These are phyloP conservation scores for Beroe forskalii DNA, from an alignment of 37 sponge, comb jelly and placozoan species.

Conservation along the genomic window DNA sequence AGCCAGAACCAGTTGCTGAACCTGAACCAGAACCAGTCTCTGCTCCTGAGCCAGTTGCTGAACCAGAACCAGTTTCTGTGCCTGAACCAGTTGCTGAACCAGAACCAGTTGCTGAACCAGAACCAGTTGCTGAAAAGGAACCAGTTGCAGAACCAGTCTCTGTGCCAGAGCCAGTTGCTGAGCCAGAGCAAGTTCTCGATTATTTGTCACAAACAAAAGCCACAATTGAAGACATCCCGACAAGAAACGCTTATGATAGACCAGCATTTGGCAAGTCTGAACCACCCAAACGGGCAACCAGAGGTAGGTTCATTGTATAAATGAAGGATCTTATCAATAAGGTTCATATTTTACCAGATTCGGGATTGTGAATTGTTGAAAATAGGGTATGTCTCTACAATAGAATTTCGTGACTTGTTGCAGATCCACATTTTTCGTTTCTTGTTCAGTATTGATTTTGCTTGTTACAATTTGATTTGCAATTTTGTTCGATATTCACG, in stretches of 20 bases:
- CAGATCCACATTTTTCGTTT: too few relatives aligned
- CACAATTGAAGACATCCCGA: neutral
- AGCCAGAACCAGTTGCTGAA: neutral
- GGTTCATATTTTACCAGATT: too few relatives aligned
- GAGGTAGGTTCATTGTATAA: too few relatives aligned
- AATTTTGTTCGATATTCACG: too few relatives aligned
- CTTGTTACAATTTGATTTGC: too few relatives aligned
- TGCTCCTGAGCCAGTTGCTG: conserved; percentile 1
- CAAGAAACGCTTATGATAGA: neutral
- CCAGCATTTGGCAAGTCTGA: neutral
- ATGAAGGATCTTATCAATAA: too few relatives aligned
- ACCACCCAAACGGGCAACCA: neutral
- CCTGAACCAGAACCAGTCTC: neutral
- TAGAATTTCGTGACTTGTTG: too few relatives aligned
- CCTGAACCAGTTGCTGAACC: conserved; percentile 19
- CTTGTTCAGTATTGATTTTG: too few relatives aligned
- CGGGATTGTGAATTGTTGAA: too few relatives aligned
- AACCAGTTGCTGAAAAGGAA: neutral
- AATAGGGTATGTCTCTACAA: too few relatives aligned
- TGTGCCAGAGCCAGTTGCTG: too few relatives aligned
- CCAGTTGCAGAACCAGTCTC: neutral
- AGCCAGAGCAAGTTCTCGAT: too few relatives aligned
- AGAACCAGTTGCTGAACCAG: neutral
- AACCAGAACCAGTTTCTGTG: neutral
- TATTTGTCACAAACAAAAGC: neutral